A percentile compares a stretch with the other conserved stretches of the same genome.
Evolutionary conservation across 2,113 vertebrate species (phyloP).

Genomic region (Pheucticus melanocephalus): DNA sequence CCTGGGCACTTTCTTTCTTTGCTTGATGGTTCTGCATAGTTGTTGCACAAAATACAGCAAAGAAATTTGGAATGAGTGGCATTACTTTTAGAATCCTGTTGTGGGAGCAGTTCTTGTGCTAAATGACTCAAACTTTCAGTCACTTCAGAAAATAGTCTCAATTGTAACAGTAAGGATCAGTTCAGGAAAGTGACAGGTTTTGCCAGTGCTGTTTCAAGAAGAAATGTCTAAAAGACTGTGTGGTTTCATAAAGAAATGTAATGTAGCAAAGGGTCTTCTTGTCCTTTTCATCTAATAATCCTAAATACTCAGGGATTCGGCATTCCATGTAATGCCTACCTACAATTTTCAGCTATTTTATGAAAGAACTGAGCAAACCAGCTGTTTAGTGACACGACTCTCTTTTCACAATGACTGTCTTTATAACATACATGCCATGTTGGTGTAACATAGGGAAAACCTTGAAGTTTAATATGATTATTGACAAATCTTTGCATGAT

Average conservation of each 20-base stretch:
- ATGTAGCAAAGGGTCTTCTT: background rate
- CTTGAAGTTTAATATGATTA: background rate
- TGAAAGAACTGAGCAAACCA: background rate
- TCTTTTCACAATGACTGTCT: background rate
- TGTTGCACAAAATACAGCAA: background rate
- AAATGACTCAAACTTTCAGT: conserved; percentile 23
- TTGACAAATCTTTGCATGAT: background rate
- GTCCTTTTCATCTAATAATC: background rate
- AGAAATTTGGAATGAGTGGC: background rate
- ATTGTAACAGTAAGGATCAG: background rate
- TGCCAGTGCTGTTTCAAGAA: background rate
- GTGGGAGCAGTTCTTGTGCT: conserved; percentile 18
- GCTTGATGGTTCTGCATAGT: background rate
- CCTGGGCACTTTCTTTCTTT: background rate
- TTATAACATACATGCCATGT: background rate
- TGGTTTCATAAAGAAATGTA: background rate
- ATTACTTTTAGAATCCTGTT: conserved; percentile 2
- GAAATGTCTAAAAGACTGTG: background rate
- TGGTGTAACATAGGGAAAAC: accelerated
- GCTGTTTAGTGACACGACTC: background rate
- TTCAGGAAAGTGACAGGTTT: background rate
- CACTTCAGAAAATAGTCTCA: conserved; percentile 9
- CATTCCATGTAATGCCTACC: background rate
- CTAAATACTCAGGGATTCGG: background rate
- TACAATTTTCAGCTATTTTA: background rate